Percentiles rank a stretch among this genome's conserved stretches.
Conservation (phyloP, 2,888 invertebrate species). For the Clanis bilineata region DNA sequence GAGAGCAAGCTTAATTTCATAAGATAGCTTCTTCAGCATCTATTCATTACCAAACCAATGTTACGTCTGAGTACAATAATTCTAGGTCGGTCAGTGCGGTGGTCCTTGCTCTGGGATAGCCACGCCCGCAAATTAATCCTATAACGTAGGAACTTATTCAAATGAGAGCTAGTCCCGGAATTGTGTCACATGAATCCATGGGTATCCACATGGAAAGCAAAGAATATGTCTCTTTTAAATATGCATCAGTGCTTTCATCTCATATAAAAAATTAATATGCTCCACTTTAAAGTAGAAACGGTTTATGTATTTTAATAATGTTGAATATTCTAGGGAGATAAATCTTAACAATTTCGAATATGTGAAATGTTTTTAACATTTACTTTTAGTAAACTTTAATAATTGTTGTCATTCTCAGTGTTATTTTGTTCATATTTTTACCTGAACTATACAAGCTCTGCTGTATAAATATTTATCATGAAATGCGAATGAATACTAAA, state of each 20-base stretch:
- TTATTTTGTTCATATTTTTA: too few relatives aligned
- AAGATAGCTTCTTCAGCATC: neutral
- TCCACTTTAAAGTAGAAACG: too few relatives aligned
- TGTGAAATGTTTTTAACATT: too few relatives aligned
- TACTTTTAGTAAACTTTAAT: too few relatives aligned
- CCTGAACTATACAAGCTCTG: too few relatives aligned
- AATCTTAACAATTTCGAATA: too few relatives aligned
- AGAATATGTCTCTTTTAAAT: neutral
- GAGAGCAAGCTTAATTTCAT: neutral
- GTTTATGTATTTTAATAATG: too few relatives aligned
- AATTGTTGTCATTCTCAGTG: too few relatives aligned
- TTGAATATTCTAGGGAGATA: too few relatives aligned
- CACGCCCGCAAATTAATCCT: slow-evolving; percentile 14
- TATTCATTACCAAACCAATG: slow-evolving; percentile 11
- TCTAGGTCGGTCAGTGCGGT: slow-evolving; percentile 11
- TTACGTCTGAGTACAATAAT: slow-evolving; percentile 6
- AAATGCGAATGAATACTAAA: too few relatives aligned
- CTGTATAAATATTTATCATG: too few relatives aligned
- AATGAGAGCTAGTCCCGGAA: neutral
- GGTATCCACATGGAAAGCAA: neutral
- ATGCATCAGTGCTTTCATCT: neutral
- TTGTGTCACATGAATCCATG: neutral
- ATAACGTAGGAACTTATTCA: slow-evolving; percentile 9
- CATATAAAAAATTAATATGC: neutral
- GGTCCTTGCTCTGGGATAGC: slow-evolving; percentile 8